Evolutionary conservation across 1,140 invertebrate species (phyloP).

Genomic region (Bombyx mandarina): DNA sequence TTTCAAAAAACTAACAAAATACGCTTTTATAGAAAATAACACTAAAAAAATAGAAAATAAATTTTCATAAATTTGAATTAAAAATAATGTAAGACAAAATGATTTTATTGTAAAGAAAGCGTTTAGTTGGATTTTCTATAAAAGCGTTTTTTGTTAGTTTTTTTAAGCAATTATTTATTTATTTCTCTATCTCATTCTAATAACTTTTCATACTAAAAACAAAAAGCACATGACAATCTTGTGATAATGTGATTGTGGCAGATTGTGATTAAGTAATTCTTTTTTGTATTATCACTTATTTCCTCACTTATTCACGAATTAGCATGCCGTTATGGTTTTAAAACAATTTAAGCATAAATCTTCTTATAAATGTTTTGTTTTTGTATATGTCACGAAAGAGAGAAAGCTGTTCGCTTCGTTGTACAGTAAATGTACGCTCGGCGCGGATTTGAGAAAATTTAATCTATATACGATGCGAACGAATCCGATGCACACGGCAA

Average conservation of each 20-base stretch:
- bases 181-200: too few relatives aligned
- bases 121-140: too few relatives aligned
- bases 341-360: not conserved
- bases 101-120: not conserved
- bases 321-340: not conserved
- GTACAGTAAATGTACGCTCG: slow-evolving; percentile 19
- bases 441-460: slow-evolving; percentile 36
- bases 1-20: not conserved
- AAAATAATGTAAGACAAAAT: not conserved
- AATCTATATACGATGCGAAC: slow-evolving; percentile 28
- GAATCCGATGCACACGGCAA: not conserved
- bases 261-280: too few relatives aligned
- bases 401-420: not conserved
- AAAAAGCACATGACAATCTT: too few relatives aligned
- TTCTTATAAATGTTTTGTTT: too few relatives aligned
- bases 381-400: not conserved
- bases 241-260: too few relatives aligned
- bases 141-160: too few relatives aligned
- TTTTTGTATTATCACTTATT: too few relatives aligned
- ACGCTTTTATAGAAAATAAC: not conserved
- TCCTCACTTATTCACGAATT: too few relatives aligned
- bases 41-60: not conserved
- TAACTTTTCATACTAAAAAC: too few relatives aligned
- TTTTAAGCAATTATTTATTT: too few relatives aligned
- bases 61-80: not conserved